Evolutionary conservation across 2,797 vertebrate species (phyloP).

Genomic region (Arctocebus calabarensis): DNA sequence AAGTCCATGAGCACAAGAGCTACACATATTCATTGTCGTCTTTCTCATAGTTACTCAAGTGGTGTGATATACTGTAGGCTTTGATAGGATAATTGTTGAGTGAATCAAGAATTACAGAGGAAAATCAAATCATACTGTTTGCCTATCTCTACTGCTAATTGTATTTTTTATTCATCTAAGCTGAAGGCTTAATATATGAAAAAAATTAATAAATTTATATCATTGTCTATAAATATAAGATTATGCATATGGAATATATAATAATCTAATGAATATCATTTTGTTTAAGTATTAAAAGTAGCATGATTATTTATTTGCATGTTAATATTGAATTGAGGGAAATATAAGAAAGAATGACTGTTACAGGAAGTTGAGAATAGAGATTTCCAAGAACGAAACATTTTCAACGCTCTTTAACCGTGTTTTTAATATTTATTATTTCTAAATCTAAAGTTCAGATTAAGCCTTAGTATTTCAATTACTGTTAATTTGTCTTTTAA

Average conservation of each 20-base stretch:
- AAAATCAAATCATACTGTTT: neutral
- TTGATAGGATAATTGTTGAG: neutral
- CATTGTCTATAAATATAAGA: neutral
- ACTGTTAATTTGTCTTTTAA: neutral
- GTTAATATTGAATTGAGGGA: neutral
- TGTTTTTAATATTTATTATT: slow-evolving; percentile 45
- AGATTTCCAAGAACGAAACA: neutral
- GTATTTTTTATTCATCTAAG: neutral
- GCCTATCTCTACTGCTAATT: neutral
- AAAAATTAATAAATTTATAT: neutral
- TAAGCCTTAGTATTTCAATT: neutral
- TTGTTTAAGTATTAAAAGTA: slow-evolving; percentile 12
- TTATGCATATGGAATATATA: neutral
- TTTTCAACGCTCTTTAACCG: neutral
- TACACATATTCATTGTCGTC: neutral
- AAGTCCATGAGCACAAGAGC: neutral
- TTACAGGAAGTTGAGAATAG: neutral
- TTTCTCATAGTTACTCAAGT: neutral
- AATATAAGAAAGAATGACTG: neutral
- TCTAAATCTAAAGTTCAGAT: slow-evolving; percentile 32
- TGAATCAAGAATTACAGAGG: neutral
- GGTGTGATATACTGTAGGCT: neutral
- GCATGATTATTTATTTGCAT: neutral
- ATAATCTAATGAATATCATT: neutral
- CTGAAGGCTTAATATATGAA: neutral